Conservation (phyloP, 2,888 invertebrate genomes). For the Phymatocera aterrima region DNA sequence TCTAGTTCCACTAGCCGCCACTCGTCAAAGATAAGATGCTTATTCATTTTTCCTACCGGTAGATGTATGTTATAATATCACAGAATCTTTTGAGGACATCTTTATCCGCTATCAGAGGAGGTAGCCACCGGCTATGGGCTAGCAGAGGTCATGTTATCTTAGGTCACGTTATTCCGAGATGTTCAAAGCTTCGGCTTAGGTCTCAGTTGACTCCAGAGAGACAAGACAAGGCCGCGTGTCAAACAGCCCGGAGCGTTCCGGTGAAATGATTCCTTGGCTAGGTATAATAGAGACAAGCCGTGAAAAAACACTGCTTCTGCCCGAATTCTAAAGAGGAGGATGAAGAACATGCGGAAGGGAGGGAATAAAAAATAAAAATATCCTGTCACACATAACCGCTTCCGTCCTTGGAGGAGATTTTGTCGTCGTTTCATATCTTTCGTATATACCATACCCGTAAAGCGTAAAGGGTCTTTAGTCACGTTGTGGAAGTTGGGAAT, state of each 20-base stretch:
- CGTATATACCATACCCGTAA: too few relatives aligned
- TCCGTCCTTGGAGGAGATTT: constrained; percentile 1
- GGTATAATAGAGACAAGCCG: neutral
- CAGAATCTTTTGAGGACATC: constrained; percentile 18
- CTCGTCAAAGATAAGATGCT: neutral
- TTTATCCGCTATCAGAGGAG: constrained; percentile 7
- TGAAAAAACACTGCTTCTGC: neutral
- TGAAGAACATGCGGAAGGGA: neutral
- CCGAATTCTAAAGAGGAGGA: constrained; percentile 18
- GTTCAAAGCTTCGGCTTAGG: neutral
- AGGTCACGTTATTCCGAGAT: constrained; percentile 27
- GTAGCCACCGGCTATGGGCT: constrained; percentile 20
- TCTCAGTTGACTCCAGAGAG: neutral
- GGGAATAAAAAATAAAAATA: neutral
- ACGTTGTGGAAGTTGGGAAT: constrained; percentile 12
- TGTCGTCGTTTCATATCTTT: constrained; percentile 32
- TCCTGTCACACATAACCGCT: neutral
- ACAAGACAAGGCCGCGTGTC: constrained; percentile 19
- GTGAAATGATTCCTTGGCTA: constrained; percentile 15
- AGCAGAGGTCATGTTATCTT: constrained; percentile 32
- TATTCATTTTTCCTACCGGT: neutral
- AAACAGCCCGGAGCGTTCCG: constrained; percentile 62
- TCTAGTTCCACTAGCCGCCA: too few relatives aligned
- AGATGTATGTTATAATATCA: neutral
- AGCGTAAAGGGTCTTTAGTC: constrained; percentile 35